Evolutionary conservation across 2,113 vertebrate species (phyloP), one percentile per base, ranked within the genome.

Genomic region (Epinephelus fuscoguttatus): DNA sequence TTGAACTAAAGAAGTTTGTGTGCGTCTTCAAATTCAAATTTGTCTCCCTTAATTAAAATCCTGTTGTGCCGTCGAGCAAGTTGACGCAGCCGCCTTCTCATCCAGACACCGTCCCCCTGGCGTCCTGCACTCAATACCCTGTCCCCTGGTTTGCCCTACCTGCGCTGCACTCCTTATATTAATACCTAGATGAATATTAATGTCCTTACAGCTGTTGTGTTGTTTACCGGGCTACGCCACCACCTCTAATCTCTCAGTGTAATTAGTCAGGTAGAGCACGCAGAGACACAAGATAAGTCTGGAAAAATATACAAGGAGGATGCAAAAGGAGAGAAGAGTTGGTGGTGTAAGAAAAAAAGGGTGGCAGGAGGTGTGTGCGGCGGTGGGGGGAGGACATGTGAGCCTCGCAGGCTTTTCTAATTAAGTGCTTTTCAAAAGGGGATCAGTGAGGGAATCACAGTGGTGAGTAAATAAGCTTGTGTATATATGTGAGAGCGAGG

Each of bases 111-210:
- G 40, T 37, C 45, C 61, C 23, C 49, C 77, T 9, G 1, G 12
- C 59, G 79, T 80, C 61, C 80, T 61, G 60, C 47, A 74, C 70
- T 37, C 63, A 66, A 30, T 66, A 50, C 49, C 80, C 61, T 80
- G 53, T 25, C 66, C 42, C 30, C 60, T 70, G 4, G 13, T 80
- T 69, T 57, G 23, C 82, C 33, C 73, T 80, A 82, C 80, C 74
- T 66, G 67, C 13, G 61, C 60, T 40, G 15, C 80, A 76, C 80
- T 87, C 69, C 81, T 64, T 73, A 79, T 88, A 88, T 85, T 83
- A 89, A 89, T 70, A 81, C 81, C 25, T 53, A 25, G 69, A 89
- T 93, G 70, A 92, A 91, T 94, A 92, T 93, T 89, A 80, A 92
- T 90, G 88, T 78, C 69, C 82, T 61, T 92, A 85, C 80, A 90